Percentiles rank a stretch among this genome's conserved stretches.
These are phyloP conservation scores for Adrianichthys oophorus DNA, from an alignment of 2,797 vertebrate species.

Conservation along the genomic window DNA sequence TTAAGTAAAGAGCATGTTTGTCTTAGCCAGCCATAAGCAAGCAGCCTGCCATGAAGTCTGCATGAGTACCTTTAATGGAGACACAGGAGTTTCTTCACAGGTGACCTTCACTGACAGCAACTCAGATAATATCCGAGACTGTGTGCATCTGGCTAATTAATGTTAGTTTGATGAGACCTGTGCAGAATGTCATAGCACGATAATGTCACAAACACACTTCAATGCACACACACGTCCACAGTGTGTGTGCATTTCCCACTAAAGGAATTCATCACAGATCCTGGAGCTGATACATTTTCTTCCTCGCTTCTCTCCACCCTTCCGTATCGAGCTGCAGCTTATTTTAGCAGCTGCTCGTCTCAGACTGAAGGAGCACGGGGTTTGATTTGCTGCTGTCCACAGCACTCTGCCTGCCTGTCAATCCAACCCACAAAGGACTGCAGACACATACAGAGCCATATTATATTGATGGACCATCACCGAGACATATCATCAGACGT, in stretches of 20 bases:
- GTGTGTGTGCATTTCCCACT: slow-evolving; percentile 44
- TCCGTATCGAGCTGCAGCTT: slow-evolving; percentile 21
- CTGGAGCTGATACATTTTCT: slow-evolving; percentile 44
- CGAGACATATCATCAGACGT: slow-evolving; percentile 35
- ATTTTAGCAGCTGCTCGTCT: slow-evolving; percentile 46
- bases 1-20: too few relatives aligned
- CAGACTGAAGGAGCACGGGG: slow-evolving; percentile 29
- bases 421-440: slow-evolving; percentile 28
- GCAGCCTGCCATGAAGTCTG: slow-evolving; percentile 19
- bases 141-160: slow-evolving; percentile 74
- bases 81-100: slow-evolving; percentile 41
- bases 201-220: slow-evolving; percentile 46
- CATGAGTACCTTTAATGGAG: slow-evolving; percentile 45
- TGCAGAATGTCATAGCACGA: slow-evolving; percentile 67
- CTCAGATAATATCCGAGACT: slow-evolving; percentile 47
- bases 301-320: slow-evolving; percentile 12
- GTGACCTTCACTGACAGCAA: slow-evolving; percentile 65
- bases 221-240: neutral
- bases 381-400: slow-evolving; percentile 56
- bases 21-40: too few relatives aligned
- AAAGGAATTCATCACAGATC: slow-evolving; percentile 61
- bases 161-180: slow-evolving; percentile 74
- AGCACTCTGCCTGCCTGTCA: slow-evolving; percentile 43
- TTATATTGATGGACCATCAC: slow-evolving; percentile 48
- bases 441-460: slow-evolving; percentile 10